These are phyloP conservation scores for Nasonia giraulti DNA, from an alignment of 1,140 invertebrate genomes.

Conservation along the genomic window DNA sequence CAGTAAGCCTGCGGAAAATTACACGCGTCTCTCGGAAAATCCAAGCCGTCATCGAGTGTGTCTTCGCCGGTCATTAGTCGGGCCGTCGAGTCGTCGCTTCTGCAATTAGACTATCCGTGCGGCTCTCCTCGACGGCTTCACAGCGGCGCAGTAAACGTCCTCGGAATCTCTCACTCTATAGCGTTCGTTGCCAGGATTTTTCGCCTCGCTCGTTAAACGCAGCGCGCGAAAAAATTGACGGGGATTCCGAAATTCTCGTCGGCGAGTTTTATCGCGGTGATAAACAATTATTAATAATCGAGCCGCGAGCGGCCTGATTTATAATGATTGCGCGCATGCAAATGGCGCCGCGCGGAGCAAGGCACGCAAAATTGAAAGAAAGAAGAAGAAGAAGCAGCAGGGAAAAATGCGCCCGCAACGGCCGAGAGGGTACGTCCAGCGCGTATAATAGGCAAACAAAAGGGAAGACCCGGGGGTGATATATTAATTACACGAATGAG, in stretches of 20 bases:
- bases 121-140: background rate
- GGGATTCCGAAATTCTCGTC: background rate
- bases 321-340: constrained; percentile 40
- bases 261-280: background rate
- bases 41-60: constrained; percentile 56
- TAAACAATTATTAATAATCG: constrained; percentile 41
- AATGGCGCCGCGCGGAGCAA: constrained; percentile 12
- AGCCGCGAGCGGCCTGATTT: constrained; percentile 16
- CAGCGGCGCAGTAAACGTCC: background rate
- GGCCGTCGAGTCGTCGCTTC: constrained; percentile 67
- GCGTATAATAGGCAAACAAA: constrained; percentile 20
- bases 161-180: constrained; percentile 31
- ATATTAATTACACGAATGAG: constrained; percentile 64
- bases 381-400: background rate
- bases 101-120: constrained; percentile 66
- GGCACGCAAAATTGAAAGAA: constrained; percentile 29
- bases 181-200: background rate
- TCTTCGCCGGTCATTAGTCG: constrained; percentile 68
- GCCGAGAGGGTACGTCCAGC: background rate
- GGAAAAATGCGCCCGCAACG: background rate
- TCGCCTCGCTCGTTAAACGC: constrained; percentile 37
- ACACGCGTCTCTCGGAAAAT: constrained; percentile 13
- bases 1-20: background rate
- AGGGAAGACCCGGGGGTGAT: constrained; percentile 50
- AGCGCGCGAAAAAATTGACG: constrained; percentile 28